Evolutionary conservation across 2,888 invertebrate species (phyloP).

Genomic region (Drosophila anceps): DNA sequence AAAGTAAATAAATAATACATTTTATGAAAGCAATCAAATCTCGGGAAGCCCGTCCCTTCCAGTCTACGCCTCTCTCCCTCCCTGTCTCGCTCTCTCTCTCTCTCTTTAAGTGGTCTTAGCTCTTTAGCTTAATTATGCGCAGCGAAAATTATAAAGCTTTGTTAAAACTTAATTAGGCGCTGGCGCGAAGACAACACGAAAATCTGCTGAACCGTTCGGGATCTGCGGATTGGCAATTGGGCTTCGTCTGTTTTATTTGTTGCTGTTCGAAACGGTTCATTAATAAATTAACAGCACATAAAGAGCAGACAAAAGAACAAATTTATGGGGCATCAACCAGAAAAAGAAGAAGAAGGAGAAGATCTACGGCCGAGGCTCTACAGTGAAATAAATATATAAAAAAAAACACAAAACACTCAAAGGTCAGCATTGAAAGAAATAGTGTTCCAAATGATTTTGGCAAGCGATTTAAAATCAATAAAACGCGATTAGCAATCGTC

Average conservation of each 20-base stretch:
- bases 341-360: conserved; percentile 18
- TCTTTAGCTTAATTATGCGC: conserved; percentile 64
- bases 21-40: conserved; percentile 76
- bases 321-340: conserved; percentile 51
- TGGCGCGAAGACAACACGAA: conserved; percentile 40
- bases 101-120: conserved; percentile 1
- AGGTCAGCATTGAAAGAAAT: conserved; percentile 33
- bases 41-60: not conserved
- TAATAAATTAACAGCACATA: conserved; percentile 75
- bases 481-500: conserved; percentile 52
- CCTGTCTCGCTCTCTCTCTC: not conserved
- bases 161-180: conserved; percentile 77
- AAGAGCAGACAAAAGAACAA: conserved; percentile 53
- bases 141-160: conserved; percentile 74
- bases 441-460: conserved; percentile 44
- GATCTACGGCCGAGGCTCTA: conserved; percentile 5
- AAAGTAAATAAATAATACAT: conserved; percentile 80
- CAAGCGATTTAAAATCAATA: conserved; percentile 65
- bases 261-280: conserved; percentile 62
- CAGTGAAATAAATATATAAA: conserved; percentile 1
- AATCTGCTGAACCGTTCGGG: conserved; percentile 35
- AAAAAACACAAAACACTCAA: conserved; percentile 16
- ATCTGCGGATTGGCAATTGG: conserved; percentile 55
- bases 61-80: not conserved
- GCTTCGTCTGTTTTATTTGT: conserved; percentile 36